Evolutionary conservation across 1,140 invertebrate species (phyloP), one percentile per base, ranked within the genome.

Genomic region (Procambarus virginalis): DNA sequence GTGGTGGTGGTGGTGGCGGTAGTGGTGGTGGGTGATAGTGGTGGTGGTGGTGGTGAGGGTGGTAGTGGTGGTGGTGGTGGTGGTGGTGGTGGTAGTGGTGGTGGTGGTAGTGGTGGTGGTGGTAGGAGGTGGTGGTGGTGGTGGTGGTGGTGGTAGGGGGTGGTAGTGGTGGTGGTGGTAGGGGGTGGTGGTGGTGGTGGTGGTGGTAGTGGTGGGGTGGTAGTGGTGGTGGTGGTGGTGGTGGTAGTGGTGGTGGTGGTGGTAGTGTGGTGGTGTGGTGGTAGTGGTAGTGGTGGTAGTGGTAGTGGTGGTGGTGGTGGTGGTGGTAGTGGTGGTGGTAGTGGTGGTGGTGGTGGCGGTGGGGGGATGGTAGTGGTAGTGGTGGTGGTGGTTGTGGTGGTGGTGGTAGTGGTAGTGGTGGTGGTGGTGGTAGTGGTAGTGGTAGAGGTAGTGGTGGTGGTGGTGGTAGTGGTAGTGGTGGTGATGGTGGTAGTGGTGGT

Each of bases 181-280:
- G n/a, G n/a, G n/a, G n/a, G 75, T 76, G 34, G 75, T 76, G 34
- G 75, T 76, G 34, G 75, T 76, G 34, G 75, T 76, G 34, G 75
- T 76, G 34, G 75, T 14, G 34, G 34, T 34, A 1, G 34, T 34
- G 34, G 34, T 34, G 1, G 34, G 34, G 34, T 34, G 1, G 34
- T 0, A 1, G 34, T 34, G 34, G 34, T 34, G 34, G 34, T 34
- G 34, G 34, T 34, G 34, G 34, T 34, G 34, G 34, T 34, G 34
- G 34, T 34, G 1, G 34, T 0, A 34, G 1, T 34, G 34, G 34
- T 34, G 34, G 34, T 34, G 34, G 34, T 34, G 34, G n/a, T 73
- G n/a, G 10, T 34, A 6, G n/a, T 73, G 4, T 70, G 22, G 3
- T 70, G 20, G 5, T 70, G 68, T n/a, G n/a, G n/a, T n/a, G n/a